Evolutionary conservation across 2,888 invertebrate species (phyloP).

Genomic region (Barypeithes pellucidus): DNA sequence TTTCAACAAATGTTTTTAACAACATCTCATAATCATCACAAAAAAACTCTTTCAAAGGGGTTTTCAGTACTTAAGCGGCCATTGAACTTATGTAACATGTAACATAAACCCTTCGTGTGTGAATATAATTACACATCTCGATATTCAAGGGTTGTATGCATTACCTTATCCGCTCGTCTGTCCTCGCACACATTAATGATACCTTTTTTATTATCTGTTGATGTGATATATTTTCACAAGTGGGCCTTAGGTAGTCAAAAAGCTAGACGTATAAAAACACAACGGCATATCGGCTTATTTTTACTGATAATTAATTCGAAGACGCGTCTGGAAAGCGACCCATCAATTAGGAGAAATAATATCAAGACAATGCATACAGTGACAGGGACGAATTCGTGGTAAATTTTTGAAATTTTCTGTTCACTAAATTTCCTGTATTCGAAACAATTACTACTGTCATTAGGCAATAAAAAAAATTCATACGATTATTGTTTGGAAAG

Average conservation of each 20-base stretch:
- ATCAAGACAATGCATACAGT: conserved; percentile 64
- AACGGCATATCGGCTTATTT: conserved; percentile 44
- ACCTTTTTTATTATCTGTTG: conserved; percentile 50
- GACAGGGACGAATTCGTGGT: conserved; percentile 16
- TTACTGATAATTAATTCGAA: conserved; percentile 67
- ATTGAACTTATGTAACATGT: conserved; percentile 19
- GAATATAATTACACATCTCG: conserved; percentile 17
- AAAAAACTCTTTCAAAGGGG: no score
- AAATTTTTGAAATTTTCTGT: not conserved
- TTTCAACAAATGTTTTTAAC: no score
- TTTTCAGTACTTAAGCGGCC: conserved; percentile 34
- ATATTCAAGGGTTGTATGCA: conserved; percentile 35
- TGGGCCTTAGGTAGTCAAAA: conserved; percentile 47
- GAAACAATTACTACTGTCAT: no score
- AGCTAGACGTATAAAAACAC: conserved; percentile 54
- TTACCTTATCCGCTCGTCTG: conserved; percentile 44
- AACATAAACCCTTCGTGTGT: conserved; percentile 2
- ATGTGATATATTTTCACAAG: conserved; percentile 53
- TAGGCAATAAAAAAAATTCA: no score
- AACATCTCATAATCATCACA: no score
- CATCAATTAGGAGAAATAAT: conserved; percentile 68
- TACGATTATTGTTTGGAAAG: no score
- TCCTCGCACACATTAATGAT: conserved; percentile 33
- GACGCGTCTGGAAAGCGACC: conserved; percentile 68
- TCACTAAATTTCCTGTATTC: no score